Base-by-base conservation (phyloP, 2,888 invertebrate genomes). In the Cantharis lateralis region DNA sequence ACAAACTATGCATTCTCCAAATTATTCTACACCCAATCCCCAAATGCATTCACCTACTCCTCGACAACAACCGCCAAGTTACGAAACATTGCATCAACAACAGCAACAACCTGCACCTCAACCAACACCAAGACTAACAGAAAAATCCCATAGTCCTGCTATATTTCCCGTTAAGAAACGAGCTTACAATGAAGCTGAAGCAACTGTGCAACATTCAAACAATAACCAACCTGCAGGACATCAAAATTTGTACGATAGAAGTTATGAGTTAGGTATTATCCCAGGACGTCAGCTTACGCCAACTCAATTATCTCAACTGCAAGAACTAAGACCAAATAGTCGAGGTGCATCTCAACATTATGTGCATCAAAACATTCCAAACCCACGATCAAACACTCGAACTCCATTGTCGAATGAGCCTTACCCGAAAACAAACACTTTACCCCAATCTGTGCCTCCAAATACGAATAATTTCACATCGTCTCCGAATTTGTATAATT, bases 141-240 rank as follows among this genome's bases (percentile, higher is more conserved):
- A 80, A 61, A 79, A 81, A 64, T 66, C 20, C 2, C 80, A 79
- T 28, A 78, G 89, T 84, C 82, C 88, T 64, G 83, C 90, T 15
- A 86, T 90, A 24, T 93, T 91, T 83, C 93, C 93, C 10, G 92
- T 93, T 61, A 93, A 93, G 84, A 93, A 93, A 84, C 88, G 93
- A 62, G 90, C 89, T 48, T 93, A 92, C 80, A 91, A 89, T 84
- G 92, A 92, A 82, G 83, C 81, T 18, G 87, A 88, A 18, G 64
- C 79, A 32, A 62, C 71, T 32, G 16, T 66, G 3, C 79, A 72
- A 61, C 62, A 76, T 20, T 62, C 71, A 10, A 63, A 66, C 2
- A 75, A 75, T 32, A 74, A 76, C 10, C 81, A 82, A 63, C 82
- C 82, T 61, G 80, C 76, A 80, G 75, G 75, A 28, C 76, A 76